Percentiles rank a stretch among this genome's conserved stretches.
Conservation (phyloP, 2,113 vertebrate genomes). For the Sitta europaea region DNA sequence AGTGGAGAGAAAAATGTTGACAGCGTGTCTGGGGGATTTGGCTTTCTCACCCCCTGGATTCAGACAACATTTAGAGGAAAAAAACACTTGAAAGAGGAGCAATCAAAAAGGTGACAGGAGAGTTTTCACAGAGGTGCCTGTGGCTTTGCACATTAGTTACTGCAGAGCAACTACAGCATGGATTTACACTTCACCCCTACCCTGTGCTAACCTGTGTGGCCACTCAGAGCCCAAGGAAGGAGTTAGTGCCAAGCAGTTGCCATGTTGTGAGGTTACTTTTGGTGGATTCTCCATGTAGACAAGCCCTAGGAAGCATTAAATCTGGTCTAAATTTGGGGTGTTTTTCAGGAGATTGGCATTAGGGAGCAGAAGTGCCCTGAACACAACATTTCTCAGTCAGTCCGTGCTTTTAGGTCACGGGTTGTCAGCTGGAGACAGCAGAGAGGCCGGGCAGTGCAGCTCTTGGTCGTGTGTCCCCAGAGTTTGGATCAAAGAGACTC, state of each 20-base stretch:
- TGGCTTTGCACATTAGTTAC: background rate
- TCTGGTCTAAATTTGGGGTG: background rate
- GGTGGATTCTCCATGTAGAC: background rate
- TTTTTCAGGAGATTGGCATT: background rate
- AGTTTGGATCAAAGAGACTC: background rate
- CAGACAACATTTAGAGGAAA: background rate
- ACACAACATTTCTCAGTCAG: background rate
- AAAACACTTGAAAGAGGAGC: background rate
- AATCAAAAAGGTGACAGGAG: background rate
- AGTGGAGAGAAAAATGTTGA: background rate
- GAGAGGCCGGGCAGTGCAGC: background rate
- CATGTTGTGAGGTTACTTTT: rapidly evolving
- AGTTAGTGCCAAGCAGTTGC: background rate
- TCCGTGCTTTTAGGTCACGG: background rate
- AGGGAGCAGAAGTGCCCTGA: background rate
- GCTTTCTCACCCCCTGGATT: background rate
- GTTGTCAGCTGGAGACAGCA: background rate
- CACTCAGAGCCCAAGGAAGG: background rate
- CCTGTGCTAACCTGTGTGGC: background rate
- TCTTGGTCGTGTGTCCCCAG: background rate
- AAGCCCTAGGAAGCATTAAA: background rate
- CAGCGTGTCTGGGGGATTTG: background rate
- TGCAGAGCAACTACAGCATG: rapidly evolving
- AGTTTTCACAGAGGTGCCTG: background rate
- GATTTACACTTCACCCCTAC: background rate